These are phyloP conservation scores for Rhinichthys osculus DNA, from an alignment of 2,797 vertebrate species.

Conservation along the genomic window DNA sequence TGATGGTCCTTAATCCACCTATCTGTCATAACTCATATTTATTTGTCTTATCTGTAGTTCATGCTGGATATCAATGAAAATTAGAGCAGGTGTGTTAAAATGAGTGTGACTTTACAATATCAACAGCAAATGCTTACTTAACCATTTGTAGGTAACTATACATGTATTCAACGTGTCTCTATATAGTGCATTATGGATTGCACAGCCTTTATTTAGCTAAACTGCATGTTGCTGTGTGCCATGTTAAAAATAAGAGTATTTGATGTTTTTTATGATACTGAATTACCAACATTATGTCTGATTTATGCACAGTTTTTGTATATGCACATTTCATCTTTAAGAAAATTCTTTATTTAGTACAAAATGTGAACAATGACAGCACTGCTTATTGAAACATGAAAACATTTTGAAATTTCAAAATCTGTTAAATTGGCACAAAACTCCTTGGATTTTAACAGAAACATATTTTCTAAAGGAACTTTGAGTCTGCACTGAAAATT, in stretches of 20 bases:
- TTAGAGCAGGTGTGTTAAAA: not conserved
- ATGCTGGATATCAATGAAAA: not conserved
- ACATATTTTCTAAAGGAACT: no score
- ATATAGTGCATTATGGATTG: no score
- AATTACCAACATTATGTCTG: not conserved
- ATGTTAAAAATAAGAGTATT: not conserved
- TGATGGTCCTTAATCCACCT: no score
- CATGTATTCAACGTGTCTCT: not conserved
- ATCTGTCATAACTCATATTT: no score
- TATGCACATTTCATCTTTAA: not conserved
- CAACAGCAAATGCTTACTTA: not conserved
- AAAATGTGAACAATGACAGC: not conserved
- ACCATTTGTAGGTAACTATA: not conserved
- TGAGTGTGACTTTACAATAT: not conserved
- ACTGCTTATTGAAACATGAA: not conserved
- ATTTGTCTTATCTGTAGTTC: not conserved
- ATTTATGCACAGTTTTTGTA: not conserved
- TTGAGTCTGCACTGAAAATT: no score
- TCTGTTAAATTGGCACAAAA: no score
- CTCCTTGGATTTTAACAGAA: no score
- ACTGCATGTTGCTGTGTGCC: not conserved
- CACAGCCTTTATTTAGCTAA: not conserved
- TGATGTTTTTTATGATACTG: not conserved
- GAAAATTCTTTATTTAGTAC: not conserved
- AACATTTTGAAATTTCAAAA: not conserved